Conservation (phyloP, 2,888 invertebrate genomes). For the Drosophila pseudotalamancana region DNA sequence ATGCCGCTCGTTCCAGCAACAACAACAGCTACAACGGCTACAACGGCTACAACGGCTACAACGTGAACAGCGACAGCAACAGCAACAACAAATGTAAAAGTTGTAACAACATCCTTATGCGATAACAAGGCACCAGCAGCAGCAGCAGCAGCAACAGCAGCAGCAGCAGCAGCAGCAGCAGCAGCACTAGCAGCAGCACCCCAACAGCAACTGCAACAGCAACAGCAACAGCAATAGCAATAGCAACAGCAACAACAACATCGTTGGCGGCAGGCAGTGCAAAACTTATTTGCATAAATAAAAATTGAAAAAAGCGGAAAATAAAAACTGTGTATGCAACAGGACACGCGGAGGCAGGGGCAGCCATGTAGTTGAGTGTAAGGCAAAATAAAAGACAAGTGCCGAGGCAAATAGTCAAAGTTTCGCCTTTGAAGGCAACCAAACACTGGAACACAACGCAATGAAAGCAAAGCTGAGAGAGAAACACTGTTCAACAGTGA, state of each 20-base stretch:
- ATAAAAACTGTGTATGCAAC: slow-evolving; percentile 38
- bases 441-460: slow-evolving; percentile 15
- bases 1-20: slow-evolving; percentile 40
- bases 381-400: slow-evolving; percentile 75
- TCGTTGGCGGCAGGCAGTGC: slow-evolving; percentile 48
- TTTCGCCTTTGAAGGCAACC: slow-evolving; percentile 68
- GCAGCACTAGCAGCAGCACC: slow-evolving; percentile 1
- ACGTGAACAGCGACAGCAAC: slow-evolving; percentile 21
- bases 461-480: slow-evolving; percentile 12
- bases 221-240: slow-evolving; percentile 15
- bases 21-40: slow-evolving; percentile 21
- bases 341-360: slow-evolving; percentile 11
- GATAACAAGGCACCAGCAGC: slow-evolving; percentile 68
- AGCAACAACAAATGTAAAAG: slow-evolving; percentile 52
- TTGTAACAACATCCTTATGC: slow-evolving; percentile 80
- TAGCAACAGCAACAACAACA: slow-evolving; percentile 15
- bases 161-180: slow-evolving; percentile 10
- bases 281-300: slow-evolving; percentile 80
- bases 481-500: slow-evolving; percentile 4
- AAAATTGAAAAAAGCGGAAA: slow-evolving; percentile 72
- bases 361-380: slow-evolving; percentile 43
- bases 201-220: slow-evolving; percentile 16
- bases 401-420: slow-evolving; percentile 77
- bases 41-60: slow-evolving; percentile 32
- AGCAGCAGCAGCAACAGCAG: slow-evolving; percentile 1